Conservation (phyloP, 2,797 vertebrate genomes). For the Artibeus jamaicensis region DNA sequence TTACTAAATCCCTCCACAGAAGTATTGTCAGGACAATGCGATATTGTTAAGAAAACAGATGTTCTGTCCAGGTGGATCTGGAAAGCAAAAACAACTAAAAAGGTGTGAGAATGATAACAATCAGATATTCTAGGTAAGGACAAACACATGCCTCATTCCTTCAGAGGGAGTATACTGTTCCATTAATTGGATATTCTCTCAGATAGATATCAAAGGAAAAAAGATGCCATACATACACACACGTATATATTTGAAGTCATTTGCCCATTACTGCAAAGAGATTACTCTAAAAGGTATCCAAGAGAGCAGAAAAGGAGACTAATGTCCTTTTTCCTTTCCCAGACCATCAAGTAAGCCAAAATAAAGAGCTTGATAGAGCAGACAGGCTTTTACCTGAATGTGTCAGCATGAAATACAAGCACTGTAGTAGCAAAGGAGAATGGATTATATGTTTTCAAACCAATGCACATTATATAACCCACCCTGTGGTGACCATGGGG, state of each 20-base stretch:
- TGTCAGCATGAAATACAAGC: slow-evolving; percentile 31
- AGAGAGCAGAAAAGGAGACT: slow-evolving; percentile 45
- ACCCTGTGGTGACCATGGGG: slow-evolving; percentile 35
- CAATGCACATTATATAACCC: slow-evolving; percentile 51
- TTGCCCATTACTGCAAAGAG: slow-evolving; percentile 48
- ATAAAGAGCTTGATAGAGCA: slow-evolving; percentile 55
- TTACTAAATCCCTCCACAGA: not conserved
- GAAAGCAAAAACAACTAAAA: not conserved
- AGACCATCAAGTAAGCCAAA: slow-evolving; percentile 57
- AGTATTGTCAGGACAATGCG: not conserved
- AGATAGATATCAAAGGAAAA: slow-evolving; percentile 42
- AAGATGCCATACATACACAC: not conserved
- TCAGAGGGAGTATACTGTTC: not conserved
- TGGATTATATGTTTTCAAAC: slow-evolving; percentile 63
- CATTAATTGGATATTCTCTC: not conserved
- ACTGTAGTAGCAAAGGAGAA: slow-evolving; percentile 46
- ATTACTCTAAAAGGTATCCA: slow-evolving; percentile 33
- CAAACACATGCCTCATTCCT: not conserved
- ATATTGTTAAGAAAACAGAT: not conserved
- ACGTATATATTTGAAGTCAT: not conserved
- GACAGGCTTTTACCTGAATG: slow-evolving; percentile 58
- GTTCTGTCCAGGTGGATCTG: not conserved
- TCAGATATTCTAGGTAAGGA: not conserved
- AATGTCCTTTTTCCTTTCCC: slow-evolving; percentile 48
- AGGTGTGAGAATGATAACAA: not conserved